Percentiles rank a stretch among this genome's conserved stretches.
These are phyloP conservation scores for Nematostella vectensis DNA, from an alignment of 92 coral and sea anemone species.

Conservation along the genomic window DNA sequence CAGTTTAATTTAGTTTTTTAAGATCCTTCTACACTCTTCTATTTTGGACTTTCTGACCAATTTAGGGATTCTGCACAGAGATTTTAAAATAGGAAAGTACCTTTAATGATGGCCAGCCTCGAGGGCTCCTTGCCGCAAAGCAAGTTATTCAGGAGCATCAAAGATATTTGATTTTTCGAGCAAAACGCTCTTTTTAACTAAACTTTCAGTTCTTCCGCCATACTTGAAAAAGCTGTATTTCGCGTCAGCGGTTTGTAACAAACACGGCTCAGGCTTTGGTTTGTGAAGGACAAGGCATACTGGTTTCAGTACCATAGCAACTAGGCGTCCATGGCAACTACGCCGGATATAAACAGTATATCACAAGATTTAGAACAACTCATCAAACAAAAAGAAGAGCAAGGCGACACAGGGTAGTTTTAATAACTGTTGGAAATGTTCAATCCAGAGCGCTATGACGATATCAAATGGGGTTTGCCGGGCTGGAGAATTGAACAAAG, in stretches of 20 bases:
- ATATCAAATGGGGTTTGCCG: constrained; percentile 77
- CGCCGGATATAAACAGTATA: neutral
- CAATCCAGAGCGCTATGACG: constrained; percentile 49
- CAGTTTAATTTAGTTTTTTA: too few species aligned
- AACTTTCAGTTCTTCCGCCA: too few species aligned
- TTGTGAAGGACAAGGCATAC: neutral
- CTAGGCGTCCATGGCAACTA: constrained; percentile 41
- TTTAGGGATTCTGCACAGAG: too few species aligned
- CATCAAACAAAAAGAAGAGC: constrained; percentile 7
- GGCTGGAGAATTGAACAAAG: constrained; percentile 95
- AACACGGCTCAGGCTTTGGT: constrained; percentile 3
- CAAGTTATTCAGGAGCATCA: constrained; percentile 60
- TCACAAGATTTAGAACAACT: constrained; percentile 4
- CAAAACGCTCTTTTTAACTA: too few species aligned
- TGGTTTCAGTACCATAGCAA: too few species aligned
- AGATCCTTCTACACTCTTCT: too few species aligned
- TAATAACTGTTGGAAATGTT: constrained; percentile 8
- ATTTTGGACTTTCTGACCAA: too few species aligned
- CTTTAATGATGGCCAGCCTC: constrained; percentile 53
- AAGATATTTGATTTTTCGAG: too few species aligned
- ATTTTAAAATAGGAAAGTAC: too few species aligned
- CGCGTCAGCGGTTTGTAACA: constrained; percentile 5
- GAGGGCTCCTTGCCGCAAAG: constrained; percentile 73
- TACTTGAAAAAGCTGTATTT: constrained; percentile 11
- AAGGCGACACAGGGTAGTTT: neutral